Percentiles rank a stretch among this genome's conserved stretches.
These are phyloP conservation scores for Cirrhinus mrigala DNA, from an alignment of 2,797 vertebrate species.

Conservation along the genomic window DNA sequence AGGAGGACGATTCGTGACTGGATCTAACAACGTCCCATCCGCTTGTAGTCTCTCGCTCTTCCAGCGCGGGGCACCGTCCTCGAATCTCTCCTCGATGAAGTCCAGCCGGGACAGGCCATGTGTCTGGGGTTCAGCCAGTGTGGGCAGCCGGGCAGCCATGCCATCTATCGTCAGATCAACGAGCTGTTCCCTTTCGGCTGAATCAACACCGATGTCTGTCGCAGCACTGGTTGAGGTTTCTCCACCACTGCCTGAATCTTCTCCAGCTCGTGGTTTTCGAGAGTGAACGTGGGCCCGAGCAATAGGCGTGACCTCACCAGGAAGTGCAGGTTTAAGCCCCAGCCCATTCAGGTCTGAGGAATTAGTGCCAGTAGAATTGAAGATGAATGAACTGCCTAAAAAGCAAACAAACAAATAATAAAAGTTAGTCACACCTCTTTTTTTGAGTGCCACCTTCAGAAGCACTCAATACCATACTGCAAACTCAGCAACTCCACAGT, in stretches of 20 bases:
- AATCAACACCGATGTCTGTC: neutral
- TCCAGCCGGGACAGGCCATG: constrained; percentile 34
- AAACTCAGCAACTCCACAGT: constrained; percentile 33
- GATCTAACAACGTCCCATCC: constrained; percentile 51
- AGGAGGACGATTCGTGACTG: constrained; percentile 2
- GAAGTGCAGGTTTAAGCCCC: constrained; percentile 17
- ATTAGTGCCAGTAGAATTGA: constrained; percentile 45
- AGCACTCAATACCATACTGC: constrained; percentile 4
- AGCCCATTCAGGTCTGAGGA: constrained; percentile 22
- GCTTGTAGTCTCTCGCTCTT: constrained; percentile 42
- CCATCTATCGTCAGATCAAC: constrained; percentile 30
- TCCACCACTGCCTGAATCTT: constrained; percentile 14
- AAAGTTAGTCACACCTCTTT: neutral
- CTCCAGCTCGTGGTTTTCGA: constrained; percentile 36
- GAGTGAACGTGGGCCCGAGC: constrained; percentile 4
- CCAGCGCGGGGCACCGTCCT: constrained; percentile 20
- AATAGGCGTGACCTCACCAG: constrained; percentile 17
- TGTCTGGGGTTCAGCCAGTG: constrained; percentile 10
- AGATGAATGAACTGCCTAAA: constrained; percentile 41
- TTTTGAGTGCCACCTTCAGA: neutral
- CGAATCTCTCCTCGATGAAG: constrained; percentile 36
- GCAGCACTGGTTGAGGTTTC: constrained; percentile 18
- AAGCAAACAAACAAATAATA: neutral
- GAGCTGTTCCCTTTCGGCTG: constrained; percentile 6
- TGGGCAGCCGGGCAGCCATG: constrained; percentile 52